Percentiles rank a stretch among this genome's conserved stretches.
Evolutionary conservation across 2,113 vertebrate genomes (phyloP).

Genomic region (Empidonax traillii): DNA sequence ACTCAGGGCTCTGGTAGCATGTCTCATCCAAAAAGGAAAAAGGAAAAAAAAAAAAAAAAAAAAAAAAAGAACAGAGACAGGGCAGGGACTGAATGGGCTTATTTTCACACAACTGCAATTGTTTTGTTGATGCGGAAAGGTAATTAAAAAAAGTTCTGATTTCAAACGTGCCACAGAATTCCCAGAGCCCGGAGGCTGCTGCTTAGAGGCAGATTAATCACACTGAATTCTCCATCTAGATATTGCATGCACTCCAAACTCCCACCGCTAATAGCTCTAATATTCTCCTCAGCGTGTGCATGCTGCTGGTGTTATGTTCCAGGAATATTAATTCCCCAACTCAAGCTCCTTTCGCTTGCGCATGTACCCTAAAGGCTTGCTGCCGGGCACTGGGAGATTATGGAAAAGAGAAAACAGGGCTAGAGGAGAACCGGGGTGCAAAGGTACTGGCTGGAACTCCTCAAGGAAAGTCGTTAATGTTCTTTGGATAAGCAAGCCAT

Average conservation of each 20-base stretch:
- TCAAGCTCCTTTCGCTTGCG: conserved; percentile 62
- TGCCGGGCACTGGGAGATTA: conserved; percentile 61
- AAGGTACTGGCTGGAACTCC: conserved; percentile 51
- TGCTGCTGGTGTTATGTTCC: conserved; percentile 81
- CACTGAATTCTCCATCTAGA: conserved; percentile 83
- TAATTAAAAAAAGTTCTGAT: conserved; percentile 77
- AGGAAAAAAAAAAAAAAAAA: no score
- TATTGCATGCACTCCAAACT: conserved; percentile 80
- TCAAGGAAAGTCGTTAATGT: conserved; percentile 54
- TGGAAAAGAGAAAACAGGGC: conserved; percentile 47
- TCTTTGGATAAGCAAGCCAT: conserved; percentile 24
- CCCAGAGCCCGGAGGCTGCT: conserved; percentile 79
- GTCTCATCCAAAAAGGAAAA: not conserved
- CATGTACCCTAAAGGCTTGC: conserved; percentile 76
- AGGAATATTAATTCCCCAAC: conserved; percentile 83
- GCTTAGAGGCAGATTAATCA: conserved; percentile 86
- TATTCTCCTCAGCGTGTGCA: conserved; percentile 85
- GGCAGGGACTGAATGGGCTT: conserved; percentile 50
- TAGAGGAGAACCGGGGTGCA: conserved; percentile 22
- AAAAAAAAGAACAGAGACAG: not conserved
- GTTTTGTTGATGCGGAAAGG: conserved; percentile 71
- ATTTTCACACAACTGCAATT: conserved; percentile 62
- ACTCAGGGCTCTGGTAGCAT: not conserved
- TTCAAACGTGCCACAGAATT: conserved; percentile 80
- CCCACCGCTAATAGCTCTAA: conserved; percentile 84